Conservation (phyloP, 2,888 invertebrate genomes). For the Pristionchus fissidentatus region DNA sequence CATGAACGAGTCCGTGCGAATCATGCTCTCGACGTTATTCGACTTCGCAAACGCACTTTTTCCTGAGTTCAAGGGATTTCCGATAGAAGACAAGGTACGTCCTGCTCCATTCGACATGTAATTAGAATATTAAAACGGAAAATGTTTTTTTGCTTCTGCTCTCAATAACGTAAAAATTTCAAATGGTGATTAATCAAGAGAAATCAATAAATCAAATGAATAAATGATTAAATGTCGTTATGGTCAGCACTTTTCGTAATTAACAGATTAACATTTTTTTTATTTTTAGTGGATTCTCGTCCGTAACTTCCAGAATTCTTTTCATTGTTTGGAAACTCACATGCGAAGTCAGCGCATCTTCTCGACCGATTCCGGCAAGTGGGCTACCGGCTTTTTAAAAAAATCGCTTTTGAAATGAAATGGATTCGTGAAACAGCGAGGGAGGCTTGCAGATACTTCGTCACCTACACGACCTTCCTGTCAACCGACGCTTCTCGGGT, state of each 20-base stretch:
- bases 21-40: neutral
- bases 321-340: slow-evolving; percentile 25
- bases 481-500: neutral
- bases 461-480: slow-evolving; percentile 20
- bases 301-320: slow-evolving; percentile 2
- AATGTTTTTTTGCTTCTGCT: too few species aligned
- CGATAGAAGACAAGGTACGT: neutral
- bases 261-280: too few species aligned
- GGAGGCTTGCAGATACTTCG: slow-evolving; percentile 26
- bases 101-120: too few species aligned
- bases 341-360: slow-evolving; percentile 9
- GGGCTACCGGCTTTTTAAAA: neutral
- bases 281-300: slow-evolving; percentile 28
- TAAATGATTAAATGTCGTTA: too few species aligned
- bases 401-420: too few species aligned
- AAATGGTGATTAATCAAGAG: too few species aligned
- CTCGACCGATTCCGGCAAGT: slow-evolving; percentile 2
- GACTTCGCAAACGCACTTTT: neutral
- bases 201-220: too few species aligned
- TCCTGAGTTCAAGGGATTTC: slow-evolving; percentile 17
- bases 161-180: too few species aligned
- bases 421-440: neutral
- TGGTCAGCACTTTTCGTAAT: too few species aligned
- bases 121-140: too few species aligned
- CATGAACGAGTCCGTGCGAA: slow-evolving; percentile 1